Base-by-base conservation (phyloP, 2,797 vertebrate genomes). In the Danio albolineatus region DNA sequence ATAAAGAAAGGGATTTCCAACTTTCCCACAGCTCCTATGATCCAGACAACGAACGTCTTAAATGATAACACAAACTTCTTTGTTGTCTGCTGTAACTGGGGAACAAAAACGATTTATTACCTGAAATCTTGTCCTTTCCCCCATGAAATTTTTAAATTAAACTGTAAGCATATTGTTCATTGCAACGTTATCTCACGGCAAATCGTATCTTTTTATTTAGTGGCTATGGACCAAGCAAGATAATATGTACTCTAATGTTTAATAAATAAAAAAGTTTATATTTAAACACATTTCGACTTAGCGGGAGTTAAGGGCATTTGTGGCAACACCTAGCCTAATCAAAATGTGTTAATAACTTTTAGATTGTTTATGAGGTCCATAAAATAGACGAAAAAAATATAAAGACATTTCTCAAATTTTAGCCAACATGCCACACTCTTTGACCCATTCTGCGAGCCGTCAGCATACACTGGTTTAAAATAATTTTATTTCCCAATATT, bases 1-100 rank as follows among this genome's bases (percentile, higher is more conserved):
- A 89, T 92, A 94, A 92, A 91, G 90, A 89, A 90, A 86, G 67
- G 36, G 59, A 64, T 72, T 65, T 76, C 59, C 54, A 81, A 60
- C 28, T 67, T 65, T 79, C 21, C 56, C 65, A 71, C 66, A 51
- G 56, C 36, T 60, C 46, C 4, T 19, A 70, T 28, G 39, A 61
- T 14, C 70, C 60, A 13, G 36, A 17, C 44, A 53, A 78, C 9
- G 48, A 28, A 73, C 60, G 38, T 53, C 46, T n/a, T 38, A 10
- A 75, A 51, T 62, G 17, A 17, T 66, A 66, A 46, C n/a, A 17
- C 21, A 36, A 1, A 36, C 7, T 36, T 14, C 3, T 4, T 60
- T 8, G 28, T 28, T 28, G 28, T 66, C n/a, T 36, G 21, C 6
- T 48, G 17, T 48, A 14, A 57, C 16, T 53, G 6, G 5, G 57